Conservation (phyloP, 2,113 vertebrate genomes). For the Podarcis muralis region DNA sequence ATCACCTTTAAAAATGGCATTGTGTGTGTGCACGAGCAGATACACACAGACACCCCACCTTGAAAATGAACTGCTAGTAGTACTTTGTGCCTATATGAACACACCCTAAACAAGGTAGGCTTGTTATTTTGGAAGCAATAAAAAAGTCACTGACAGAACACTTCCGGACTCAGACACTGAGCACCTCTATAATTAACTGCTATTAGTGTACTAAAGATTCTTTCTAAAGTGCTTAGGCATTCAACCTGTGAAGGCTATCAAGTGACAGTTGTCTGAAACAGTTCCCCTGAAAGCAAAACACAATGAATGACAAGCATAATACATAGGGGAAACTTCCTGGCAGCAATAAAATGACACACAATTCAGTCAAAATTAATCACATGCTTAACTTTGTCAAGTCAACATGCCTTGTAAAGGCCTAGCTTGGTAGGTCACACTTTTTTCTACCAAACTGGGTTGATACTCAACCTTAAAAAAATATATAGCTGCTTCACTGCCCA, state of each 20-base stretch:
- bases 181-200: slow-evolving; percentile 19
- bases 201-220: slow-evolving; percentile 52
- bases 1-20: background rate
- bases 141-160: slow-evolving; percentile 23
- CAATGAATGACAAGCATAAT: background rate
- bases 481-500: background rate
- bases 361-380: background rate
- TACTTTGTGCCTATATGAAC: background rate
- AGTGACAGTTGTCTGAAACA: background rate
- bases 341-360: background rate
- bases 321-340: background rate
- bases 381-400: background rate
- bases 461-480: background rate
- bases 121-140: slow-evolving; percentile 47
- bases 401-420: background rate
- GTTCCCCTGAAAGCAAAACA: background rate
- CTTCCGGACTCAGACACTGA: slow-evolving; percentile 9
- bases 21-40: background rate
- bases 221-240: slow-evolving; percentile 11
- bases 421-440: background rate
- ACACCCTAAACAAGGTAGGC: slow-evolving; percentile 35
- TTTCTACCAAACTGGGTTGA: background rate
- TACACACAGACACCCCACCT: background rate
- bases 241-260: background rate
- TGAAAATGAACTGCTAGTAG: background rate